These are phyloP conservation scores for Sinocyclocheilus anophthalmus DNA, from an alignment of 2,113 vertebrate genomes.

Conservation along the genomic window DNA sequence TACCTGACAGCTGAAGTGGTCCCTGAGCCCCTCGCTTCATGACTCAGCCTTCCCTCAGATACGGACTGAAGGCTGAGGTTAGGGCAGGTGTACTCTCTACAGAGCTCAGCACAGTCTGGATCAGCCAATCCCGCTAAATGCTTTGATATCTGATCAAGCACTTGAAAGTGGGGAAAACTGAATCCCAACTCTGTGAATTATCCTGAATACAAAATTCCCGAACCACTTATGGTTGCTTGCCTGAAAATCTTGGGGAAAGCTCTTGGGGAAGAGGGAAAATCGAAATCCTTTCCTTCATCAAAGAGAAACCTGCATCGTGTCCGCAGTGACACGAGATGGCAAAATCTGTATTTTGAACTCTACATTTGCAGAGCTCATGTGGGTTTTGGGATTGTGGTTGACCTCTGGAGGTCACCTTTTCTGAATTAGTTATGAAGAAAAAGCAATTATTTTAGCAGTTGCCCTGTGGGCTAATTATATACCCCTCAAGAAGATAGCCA, in stretches of 20 bases:
- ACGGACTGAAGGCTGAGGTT: conserved; percentile 47
- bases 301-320: conserved; percentile 11
- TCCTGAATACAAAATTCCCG: background rate
- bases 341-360: conserved; percentile 40
- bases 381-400: conserved; percentile 46
- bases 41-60: conserved; percentile 60
- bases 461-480: conserved; percentile 77
- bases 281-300: background rate
- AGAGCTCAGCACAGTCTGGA: background rate
- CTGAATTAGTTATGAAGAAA: conserved; percentile 69
- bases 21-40: conserved; percentile 57
- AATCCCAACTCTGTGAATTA: conserved; percentile 6
- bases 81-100: conserved; percentile 23
- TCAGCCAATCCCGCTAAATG: conserved; percentile 7
- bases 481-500: conserved; percentile 50
- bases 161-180: background rate
- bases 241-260: background rate
- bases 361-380: conserved; percentile 27
- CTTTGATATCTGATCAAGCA: conserved; percentile 19
- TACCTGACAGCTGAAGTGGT: conserved; percentile 71
- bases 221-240: conserved; percentile 1
- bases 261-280: background rate
- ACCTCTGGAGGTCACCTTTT: conserved; percentile 58
- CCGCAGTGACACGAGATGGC: background rate
- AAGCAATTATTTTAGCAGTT: conserved; percentile 36